Evolutionary conservation across 2,113 vertebrate genomes (phyloP), one percentile per base, ranked within the genome.

Genomic region (Taurulus bubalis): DNA sequence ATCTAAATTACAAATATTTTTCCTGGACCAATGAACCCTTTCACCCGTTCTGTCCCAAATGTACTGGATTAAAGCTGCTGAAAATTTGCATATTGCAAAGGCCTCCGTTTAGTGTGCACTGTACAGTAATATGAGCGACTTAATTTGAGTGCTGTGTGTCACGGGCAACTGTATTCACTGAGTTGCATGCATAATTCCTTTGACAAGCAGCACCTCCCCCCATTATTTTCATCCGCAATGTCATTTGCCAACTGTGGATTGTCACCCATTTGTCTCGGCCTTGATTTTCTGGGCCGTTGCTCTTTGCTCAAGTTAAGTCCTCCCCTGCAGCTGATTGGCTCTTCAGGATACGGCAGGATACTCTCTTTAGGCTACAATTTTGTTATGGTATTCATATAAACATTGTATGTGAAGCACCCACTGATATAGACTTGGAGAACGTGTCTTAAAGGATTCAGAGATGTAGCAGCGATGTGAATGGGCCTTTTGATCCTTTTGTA

Each of bases 101-200:
- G 5, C 7, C 47, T 58, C 10, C 11, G 1, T 47, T 53, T 58
- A 56, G 15, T 64, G 14, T 49, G 15, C 42, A 47, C 72, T 30
- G 60, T 76, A 38, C 40, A 65, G 26, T 56, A 56, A 80, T 55
- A 42, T 38, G 26, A 70, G 20, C 24, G 53, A 28, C 53, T 83
- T 30, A 2, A 79, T 67, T 59, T 64, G 55, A 80, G 56, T 32
- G 69, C 36, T 42, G 16, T 58, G 62, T 72, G 72, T 73, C 77
- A 73, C 16, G 5, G 73, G 47, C 56, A 70, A 65, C 63, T 80
- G 51, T 38, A 24, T 68, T 68, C 34, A 59, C 32, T 5, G 10
- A 73, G 62, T 58, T 2, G 38, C 75, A 72, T 85, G 71, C 85
- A 79, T 76, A 72, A 82, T 79, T 79, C 40, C 20, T 72, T 53